Evolutionary conservation across 2,113 vertebrate species (phyloP).

Genomic region (Brienomyrus brachyistius): DNA sequence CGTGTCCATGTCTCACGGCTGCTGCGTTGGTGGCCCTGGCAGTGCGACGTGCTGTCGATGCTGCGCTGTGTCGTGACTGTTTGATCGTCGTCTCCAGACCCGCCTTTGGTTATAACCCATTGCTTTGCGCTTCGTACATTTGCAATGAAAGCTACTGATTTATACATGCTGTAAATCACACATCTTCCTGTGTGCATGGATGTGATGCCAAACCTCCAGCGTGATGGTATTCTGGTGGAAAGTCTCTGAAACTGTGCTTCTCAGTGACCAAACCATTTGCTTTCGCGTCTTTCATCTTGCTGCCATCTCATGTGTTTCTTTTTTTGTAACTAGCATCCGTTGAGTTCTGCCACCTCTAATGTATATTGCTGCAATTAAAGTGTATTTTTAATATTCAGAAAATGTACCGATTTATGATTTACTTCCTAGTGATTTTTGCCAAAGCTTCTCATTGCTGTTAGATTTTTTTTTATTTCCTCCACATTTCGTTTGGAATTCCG

Average conservation of each 20-base stretch:
- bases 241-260: slow-evolving; percentile 12
- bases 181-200: slow-evolving; percentile 11
- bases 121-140: slow-evolving; percentile 69
- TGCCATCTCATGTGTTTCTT: slow-evolving; percentile 49
- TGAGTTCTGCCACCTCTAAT: not conserved
- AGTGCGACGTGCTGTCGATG: slow-evolving; percentile 52
- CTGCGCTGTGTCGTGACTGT: slow-evolving; percentile 40
- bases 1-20: slow-evolving; percentile 35
- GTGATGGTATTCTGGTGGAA: slow-evolving; percentile 32
- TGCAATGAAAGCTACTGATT: slow-evolving; percentile 57
- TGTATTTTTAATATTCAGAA: not conserved
- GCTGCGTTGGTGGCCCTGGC: slow-evolving; percentile 50
- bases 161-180: slow-evolving; percentile 60
- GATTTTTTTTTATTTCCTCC: not conserved
- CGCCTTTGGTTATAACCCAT: slow-evolving; percentile 56
- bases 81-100: slow-evolving; percentile 61
- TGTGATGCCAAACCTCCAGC: slow-evolving; percentile 21
- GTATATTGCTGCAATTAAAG: not conserved
- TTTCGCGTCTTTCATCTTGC: slow-evolving; percentile 30
- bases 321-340: slow-evolving; percentile 8
- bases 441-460: not conserved
- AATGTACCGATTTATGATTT: not conserved
- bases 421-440: not conserved
- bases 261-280: slow-evolving; percentile 9
- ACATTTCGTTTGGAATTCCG: not conserved